Conservation (phyloP, 2,888 invertebrate genomes). For the Tupiocoris notatus region DNA sequence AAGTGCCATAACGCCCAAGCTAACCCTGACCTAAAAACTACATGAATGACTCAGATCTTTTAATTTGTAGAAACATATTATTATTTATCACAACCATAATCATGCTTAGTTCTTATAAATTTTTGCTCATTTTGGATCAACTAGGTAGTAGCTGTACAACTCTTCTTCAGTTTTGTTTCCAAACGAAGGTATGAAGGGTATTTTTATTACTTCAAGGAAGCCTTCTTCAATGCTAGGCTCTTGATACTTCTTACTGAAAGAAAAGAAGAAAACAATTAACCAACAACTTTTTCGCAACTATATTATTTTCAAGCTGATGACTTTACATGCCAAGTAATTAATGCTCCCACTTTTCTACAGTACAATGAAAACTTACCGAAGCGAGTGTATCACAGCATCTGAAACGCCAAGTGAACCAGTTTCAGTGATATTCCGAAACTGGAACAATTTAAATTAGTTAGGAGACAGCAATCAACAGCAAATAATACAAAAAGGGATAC, state of each 20-base stretch:
- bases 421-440: not conserved
- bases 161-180: conserved; percentile 64
- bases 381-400: not conserved
- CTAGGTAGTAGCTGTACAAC: conserved; percentile 77
- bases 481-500: too few species aligned
- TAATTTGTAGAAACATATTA: too few species aligned
- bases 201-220: conserved; percentile 73
- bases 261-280: too few species aligned
- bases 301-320: too few species aligned
- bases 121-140: conserved; percentile 53
- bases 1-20: too few species aligned
- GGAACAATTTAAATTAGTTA: not conserved
- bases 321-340: too few species aligned
- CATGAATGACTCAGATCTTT: too few species aligned
- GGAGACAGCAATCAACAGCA: too few species aligned
- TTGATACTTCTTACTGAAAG: conserved; percentile 70
- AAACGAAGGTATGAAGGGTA: conserved; percentile 80
- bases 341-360: not conserved
- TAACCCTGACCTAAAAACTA: too few species aligned
- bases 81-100: too few species aligned
- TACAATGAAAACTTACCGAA: not conserved
- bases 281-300: too few species aligned
- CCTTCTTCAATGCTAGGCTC: conserved; percentile 78
- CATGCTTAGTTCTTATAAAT: too few species aligned
- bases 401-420: not conserved